phyloP scores from a whole-genome alignment of 1,140 invertebrate genomes.

The Panagrolaimus sp. region DNA sequence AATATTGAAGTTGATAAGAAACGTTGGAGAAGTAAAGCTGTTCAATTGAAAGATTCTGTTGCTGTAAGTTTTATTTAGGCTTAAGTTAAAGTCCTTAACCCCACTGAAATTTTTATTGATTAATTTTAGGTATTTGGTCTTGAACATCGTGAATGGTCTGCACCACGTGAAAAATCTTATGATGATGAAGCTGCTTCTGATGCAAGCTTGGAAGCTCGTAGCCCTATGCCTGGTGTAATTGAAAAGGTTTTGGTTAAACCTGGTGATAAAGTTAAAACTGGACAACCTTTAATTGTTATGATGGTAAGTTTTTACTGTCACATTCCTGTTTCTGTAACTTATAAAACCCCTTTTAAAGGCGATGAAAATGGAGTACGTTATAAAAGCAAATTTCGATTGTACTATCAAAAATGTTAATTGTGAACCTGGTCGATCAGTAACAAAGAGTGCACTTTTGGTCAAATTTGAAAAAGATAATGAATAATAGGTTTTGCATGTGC shows the following conservation, averaged over 20 bases:
- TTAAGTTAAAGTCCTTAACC: too few species aligned
- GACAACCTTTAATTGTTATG: too few species aligned
- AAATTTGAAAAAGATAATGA: constrained; percentile 58
- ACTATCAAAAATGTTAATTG: constrained; percentile 38
- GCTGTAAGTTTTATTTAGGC: too few species aligned
- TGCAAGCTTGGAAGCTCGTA: constrained; percentile 61
- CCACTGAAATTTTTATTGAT: too few species aligned
- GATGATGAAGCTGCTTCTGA: constrained; percentile 47
- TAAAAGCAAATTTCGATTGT: constrained; percentile 48
- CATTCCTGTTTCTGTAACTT: too few species aligned
- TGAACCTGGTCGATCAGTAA: constrained; percentile 41
- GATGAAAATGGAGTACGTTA: constrained; percentile 91
- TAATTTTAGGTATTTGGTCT: constrained; percentile 30
- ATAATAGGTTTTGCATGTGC: too few species aligned
- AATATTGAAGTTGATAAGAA: constrained; percentile 19
- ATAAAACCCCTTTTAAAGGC: too few species aligned
- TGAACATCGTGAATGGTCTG: constrained; percentile 25
- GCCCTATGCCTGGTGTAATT: constrained; percentile 90
- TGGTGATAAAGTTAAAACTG: constrained; percentile 73
- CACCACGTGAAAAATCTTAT: constrained; percentile 13
- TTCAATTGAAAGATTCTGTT: constrained; percentile 15
- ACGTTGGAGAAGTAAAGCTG: constrained; percentile 21
- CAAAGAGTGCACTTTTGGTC: constrained; percentile 46
- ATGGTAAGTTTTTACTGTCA: too few species aligned
- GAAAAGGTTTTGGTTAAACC: constrained; percentile 78